Base-by-base conservation (phyloP, 1,140 invertebrate genomes). In the Whitmania pigra region DNA sequence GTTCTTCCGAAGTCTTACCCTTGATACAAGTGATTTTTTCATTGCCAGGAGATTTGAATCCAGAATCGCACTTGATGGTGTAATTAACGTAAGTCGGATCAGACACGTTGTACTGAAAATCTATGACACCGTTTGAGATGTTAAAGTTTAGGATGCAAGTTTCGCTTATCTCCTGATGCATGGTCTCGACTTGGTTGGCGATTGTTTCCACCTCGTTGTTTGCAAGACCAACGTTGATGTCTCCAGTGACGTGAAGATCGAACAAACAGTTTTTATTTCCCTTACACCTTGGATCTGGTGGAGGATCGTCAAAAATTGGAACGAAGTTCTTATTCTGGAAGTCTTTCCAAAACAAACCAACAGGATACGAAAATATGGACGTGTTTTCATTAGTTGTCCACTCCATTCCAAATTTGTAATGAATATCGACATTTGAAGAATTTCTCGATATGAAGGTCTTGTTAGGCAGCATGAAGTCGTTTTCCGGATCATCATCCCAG, bases 341-440 rank as follows among this genome's bases (percentile, higher is more conserved):
- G 11, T 63, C 13, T 2, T 31, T 63, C 57, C 57, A 63, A 63
- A 7, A 25, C 57, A 63, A 63, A 7, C 57, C 57, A 13, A 25
- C 57, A 31, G 57, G 57, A 31, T 63, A 63, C 22, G 57, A 63
- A 17, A 63, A 63, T 63, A 63, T 63, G 6, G 57, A 63, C 29
- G 57, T 63, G 22, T 63, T 31, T n/a, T 63, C 57, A 63, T 22
- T 63, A 18, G 57, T 63, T 25, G 57, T 25, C 57, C 57, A 63
- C 15, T 22, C 22, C 29, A 22, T 63, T 22, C 57, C 57, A 31
- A 63, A 63, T 63, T 22, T 63, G 22, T 63, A 13, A 31, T 63
- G 57, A 15, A 63, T 63, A 13, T 63, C 57, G 11, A 25, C 57
- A 63, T 25, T 63, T 2, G 57, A 63, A 2, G 57, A 63, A 22